Conservation (phyloP, 2,113 vertebrate genomes). For the Aramus guarauna region DNA sequence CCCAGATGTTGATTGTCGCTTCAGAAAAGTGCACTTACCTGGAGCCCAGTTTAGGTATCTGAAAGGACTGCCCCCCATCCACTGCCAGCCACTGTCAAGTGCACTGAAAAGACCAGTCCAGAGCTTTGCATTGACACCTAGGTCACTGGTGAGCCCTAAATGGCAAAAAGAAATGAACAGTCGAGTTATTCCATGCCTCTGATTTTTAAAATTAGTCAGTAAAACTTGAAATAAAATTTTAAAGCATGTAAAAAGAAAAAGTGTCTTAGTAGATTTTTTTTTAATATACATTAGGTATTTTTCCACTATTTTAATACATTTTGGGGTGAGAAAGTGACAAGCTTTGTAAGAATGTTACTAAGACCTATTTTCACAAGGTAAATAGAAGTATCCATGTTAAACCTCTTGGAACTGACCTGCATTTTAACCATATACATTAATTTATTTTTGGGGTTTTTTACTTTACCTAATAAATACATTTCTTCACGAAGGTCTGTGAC, state of each 20-base stretch:
- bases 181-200: background rate
- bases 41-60: conserved; percentile 95
- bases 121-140: conserved; percentile 69
- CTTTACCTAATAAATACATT: conserved; percentile 89
- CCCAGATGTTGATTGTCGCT: background rate
- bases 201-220: background rate
- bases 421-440: background rate
- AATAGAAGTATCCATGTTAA: background rate
- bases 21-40: conserved; percentile 70
- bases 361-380: background rate
- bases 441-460: background rate
- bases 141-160: conserved; percentile 77
- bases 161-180: background rate
- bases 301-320: background rate
- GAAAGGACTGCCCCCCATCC: conserved; percentile 85
- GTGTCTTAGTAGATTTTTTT: background rate
- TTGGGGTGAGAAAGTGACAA: background rate
- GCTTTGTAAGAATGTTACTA: background rate
- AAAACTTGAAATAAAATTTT: background rate
- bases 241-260: background rate
- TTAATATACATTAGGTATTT: background rate
- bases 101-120: conserved; percentile 91
- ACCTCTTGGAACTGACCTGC: background rate
- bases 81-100: conserved; percentile 88
- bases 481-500: conserved; percentile 86